Evolutionary conservation across 2,113 vertebrate species (phyloP).

Genomic region (Dermatemys mawii): DNA sequence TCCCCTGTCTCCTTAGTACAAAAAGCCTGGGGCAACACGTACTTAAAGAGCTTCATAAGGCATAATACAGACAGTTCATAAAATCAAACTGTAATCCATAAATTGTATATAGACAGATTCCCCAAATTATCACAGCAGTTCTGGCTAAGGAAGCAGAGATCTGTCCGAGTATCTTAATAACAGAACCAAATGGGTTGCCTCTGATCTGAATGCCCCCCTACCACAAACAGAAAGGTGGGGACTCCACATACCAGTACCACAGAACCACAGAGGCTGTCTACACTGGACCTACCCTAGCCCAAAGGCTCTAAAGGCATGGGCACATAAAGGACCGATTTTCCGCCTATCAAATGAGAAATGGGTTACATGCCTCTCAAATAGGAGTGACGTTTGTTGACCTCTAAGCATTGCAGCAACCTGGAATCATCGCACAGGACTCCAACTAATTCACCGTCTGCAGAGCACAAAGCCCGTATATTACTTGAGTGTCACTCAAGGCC

Average conservation of each 20-base stretch:
- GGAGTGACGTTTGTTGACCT: accelerated
- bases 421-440: background rate
- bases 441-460: background rate
- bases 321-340: background rate
- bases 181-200: background rate
- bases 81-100: too few species aligned
- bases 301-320: background rate
- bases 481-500: background rate
- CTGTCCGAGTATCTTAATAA: background rate
- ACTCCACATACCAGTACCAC: background rate
- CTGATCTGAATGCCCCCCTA: background rate
- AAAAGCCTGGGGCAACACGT: too few species aligned
- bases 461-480: background rate
- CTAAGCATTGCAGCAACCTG: background rate
- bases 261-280: background rate
- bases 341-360: background rate
- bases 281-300: accelerated
- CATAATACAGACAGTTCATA: too few species aligned
- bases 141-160: background rate
- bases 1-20: background rate
- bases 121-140: background rate
- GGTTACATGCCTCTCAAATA: background rate
- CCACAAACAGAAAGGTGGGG: background rate
- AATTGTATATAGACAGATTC: background rate
- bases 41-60: too few species aligned